Conservation (phyloP, 2,888 invertebrate species). For the Rhagium mordax region DNA sequence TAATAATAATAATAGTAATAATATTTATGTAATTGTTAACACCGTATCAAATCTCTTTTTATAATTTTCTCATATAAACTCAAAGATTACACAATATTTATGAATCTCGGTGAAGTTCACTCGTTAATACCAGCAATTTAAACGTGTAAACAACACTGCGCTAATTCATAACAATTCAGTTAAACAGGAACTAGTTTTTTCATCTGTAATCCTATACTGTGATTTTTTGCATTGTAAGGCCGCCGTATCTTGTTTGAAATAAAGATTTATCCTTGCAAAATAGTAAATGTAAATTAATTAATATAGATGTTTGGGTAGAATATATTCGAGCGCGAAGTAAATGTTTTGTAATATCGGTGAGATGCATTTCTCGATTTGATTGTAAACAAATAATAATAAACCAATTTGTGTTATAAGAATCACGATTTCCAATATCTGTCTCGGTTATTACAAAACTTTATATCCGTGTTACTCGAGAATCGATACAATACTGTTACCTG, state of each 20-base stretch:
- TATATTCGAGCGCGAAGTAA: background rate
- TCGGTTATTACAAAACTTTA: constrained; percentile 19
- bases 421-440: constrained; percentile 27
- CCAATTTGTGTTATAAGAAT: constrained; percentile 26
- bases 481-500: background rate
- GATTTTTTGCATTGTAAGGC: constrained; percentile 1
- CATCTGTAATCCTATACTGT: background rate
- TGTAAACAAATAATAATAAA: constrained; percentile 22
- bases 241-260: constrained; percentile 8
- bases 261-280: constrained; percentile 20
- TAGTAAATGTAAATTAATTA: constrained; percentile 22
- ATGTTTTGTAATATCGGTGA: constrained; percentile 14
- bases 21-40: no score
- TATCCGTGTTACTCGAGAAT: background rate
- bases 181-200: constrained; percentile 10
- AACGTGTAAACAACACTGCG: background rate
- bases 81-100: no score
- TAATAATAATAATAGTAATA: no score
- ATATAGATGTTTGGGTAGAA: constrained; percentile 17
- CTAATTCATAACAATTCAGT: background rate
- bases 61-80: no score
- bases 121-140: background rate
- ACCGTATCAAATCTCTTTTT: no score
- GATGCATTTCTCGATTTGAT: constrained; percentile 26
- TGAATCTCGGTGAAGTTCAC: no score